Base-by-base conservation (phyloP, 2,888 invertebrate genomes). In the Rotaria socialis region DNA sequence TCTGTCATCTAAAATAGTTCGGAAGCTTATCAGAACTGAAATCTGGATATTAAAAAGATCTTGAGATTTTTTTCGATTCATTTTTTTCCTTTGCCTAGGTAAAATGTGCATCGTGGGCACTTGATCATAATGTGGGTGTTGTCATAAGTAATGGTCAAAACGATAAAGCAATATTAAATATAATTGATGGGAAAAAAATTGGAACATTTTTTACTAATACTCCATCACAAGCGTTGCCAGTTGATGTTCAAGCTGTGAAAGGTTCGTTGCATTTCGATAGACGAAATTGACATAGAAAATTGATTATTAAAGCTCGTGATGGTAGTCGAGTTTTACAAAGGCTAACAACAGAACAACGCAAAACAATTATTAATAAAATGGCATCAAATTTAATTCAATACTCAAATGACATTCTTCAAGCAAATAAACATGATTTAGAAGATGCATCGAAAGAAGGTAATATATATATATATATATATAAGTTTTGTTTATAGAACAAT, bases 201-300 rank as follows among this genome's bases (percentile, higher is more conserved):
- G 98, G 98, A 47, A 98, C 97, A 24, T 96, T 98, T 93, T 97
- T 98, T 91, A 96, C 97, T 0, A 94, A 88, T 8, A 88, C 88
- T n/a, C 88, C 89, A 85, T 2, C 80, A 80, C 8, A 80, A 24
- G 10, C 11, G 14, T 11, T n/a, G n/a, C 47, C 84, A 35, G 87
- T 87, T 41, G 85, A 87, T 84, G 55, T 60, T 52, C 56, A 84
- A 80, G 85, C 86, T 47, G 7, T 67, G 7, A 86, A 86, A 41
- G 74, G 85, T 60, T 14, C 2, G 6, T 55, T 6, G 0, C 0
- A 16, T 52, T 24, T n/a, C 4, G 10, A 58, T 58, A n/a, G 58
- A 56, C 1, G 3, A n/a, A n/a, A 19, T 52, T 52, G 43, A 8
- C 41, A 52, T 52, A 5, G 16, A 27, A 6, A 14, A 58, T 58